phyloP scores from a whole-genome alignment of 2,797 vertebrate species.

The Muscicapa striata region DNA sequence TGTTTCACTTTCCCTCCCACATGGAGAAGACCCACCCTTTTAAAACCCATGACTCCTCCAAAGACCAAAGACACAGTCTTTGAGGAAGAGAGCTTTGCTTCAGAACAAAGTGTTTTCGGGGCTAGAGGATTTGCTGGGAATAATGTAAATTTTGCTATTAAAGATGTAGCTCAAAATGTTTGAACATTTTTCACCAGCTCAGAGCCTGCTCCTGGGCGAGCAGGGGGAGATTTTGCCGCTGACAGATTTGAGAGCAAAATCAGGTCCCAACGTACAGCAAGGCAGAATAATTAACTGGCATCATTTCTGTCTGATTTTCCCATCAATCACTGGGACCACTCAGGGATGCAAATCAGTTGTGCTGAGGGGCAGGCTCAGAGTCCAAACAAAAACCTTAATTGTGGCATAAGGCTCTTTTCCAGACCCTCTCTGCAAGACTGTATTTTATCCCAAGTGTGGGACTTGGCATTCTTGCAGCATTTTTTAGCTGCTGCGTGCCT shows the following conservation, averaged over 20 bases:
- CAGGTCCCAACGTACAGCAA: neutral
- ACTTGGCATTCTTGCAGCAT: conserved; percentile 13
- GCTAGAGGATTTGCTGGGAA: neutral
- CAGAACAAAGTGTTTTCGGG: conserved; percentile 41
- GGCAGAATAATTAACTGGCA: conserved; percentile 42
- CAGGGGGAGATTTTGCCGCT: neutral
- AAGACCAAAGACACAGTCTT: neutral
- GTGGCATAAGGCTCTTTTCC: conserved; percentile 37
- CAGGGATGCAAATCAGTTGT: conserved; percentile 17
- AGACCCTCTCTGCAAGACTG: conserved; percentile 16
- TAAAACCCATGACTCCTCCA: conserved; percentile 36
- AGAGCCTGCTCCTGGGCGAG: neutral
- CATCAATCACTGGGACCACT: conserved; percentile 38
- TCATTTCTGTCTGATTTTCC: conserved; percentile 32
- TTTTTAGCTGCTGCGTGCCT: neutral
- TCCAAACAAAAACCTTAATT: conserved; percentile 59
- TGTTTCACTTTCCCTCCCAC: neutral
- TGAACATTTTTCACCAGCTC: neutral
- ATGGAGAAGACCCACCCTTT: conserved; percentile 32
- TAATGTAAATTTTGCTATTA: conserved; percentile 29
- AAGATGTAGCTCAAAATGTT: conserved; percentile 47
- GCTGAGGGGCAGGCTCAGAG: conserved; percentile 14
- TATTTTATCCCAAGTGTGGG: conserved; percentile 18
- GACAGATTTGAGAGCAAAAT: conserved; percentile 12
- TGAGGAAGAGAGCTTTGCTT: conserved; percentile 43